Base-by-base conservation (phyloP, 1,140 invertebrate genomes). In the Caenorhabditis briggsae region DNA sequence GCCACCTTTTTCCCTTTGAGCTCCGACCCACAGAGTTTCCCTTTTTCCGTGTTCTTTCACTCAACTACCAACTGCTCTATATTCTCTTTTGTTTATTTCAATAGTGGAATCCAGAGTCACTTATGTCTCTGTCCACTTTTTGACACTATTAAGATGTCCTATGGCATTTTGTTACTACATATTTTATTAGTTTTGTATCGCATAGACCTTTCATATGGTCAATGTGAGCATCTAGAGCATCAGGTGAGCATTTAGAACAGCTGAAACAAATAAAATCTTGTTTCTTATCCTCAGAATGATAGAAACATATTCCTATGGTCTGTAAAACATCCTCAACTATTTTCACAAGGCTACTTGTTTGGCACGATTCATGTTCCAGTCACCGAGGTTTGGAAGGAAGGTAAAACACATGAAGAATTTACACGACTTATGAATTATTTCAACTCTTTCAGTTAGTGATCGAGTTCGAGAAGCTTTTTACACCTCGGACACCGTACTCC, bases 331-430 rank as follows among this genome's bases (percentile, higher is more conserved):
- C 46, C 50, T 8, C 46, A 53, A 16, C 16, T 58, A n/a, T 11
- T 43, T 16, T 43, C 86, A 6, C 74, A 83, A 41, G 86, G 78
- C 2, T 87, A 83, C 61, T 46, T 87, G 25, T 87, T 87, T n/a
- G 86, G 86, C n/a, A 87, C 86, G 0, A 87, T 87, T 16, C 86
- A 87, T 56, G 82, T 87, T 6, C 86, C 86, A 14, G 84, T 59
- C 12, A 87, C 86, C 6, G 74, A 82, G 33, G 82, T 87, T 41
- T 87, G 86, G 86, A 82, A 87, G 7, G 41, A 53, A 83, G 82
- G 86, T 87, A 58, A 46, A 33, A 33, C 53, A 16, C 41, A 41
- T 83, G 58, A 58, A 61, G 41, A 58, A 41, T 14, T 61, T 14
- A 48, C 16, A 23, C 9, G 16, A 55, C 8, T 58, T n/a, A 82